These are phyloP conservation scores for Diplodus sargus DNA, from an alignment of 2,797 vertebrate species.

Conservation along the genomic window DNA sequence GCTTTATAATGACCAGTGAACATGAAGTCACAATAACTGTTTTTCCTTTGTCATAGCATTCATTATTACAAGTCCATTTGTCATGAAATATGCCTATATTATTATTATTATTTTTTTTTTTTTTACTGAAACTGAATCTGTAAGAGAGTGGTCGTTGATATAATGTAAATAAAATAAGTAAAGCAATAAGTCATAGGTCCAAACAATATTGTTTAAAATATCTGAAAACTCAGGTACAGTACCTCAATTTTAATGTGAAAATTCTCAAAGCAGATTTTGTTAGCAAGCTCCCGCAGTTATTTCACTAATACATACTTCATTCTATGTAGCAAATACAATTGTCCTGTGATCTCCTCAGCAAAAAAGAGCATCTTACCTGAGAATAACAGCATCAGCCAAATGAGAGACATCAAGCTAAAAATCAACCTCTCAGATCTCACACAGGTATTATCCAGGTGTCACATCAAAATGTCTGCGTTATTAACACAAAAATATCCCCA, in stretches of 20 bases:
- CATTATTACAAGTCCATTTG: neutral
- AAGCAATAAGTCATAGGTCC: neutral
- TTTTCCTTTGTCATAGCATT: neutral
- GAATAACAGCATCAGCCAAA: slow-evolving; percentile 73
- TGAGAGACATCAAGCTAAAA: slow-evolving; percentile 67
- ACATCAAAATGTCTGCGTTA: slow-evolving; percentile 15
- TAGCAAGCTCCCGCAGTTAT: neutral
- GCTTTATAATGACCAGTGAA: neutral
- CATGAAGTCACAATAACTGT: neutral
- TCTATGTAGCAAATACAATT: neutral
- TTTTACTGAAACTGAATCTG: neutral
- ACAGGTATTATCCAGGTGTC: slow-evolving; percentile 29
- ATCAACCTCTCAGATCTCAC: slow-evolving; percentile 12
- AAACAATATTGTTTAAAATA: neutral
- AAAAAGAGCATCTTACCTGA: slow-evolving; percentile 78
- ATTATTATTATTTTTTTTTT: too few species aligned
- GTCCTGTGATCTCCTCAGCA: neutral
- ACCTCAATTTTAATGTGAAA: neutral
- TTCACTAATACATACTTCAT: neutral
- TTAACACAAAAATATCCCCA: slow-evolving; percentile 42
- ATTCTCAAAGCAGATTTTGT: neutral
- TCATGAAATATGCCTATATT: neutral
- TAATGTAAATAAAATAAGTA: neutral
- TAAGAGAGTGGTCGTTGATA: neutral
- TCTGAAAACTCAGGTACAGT: neutral